A percentile compares a stretch with the other conserved stretches of the same genome.
Conservation (phyloP, 2,888 invertebrate genomes). For the Acrobasis consociella region DNA sequence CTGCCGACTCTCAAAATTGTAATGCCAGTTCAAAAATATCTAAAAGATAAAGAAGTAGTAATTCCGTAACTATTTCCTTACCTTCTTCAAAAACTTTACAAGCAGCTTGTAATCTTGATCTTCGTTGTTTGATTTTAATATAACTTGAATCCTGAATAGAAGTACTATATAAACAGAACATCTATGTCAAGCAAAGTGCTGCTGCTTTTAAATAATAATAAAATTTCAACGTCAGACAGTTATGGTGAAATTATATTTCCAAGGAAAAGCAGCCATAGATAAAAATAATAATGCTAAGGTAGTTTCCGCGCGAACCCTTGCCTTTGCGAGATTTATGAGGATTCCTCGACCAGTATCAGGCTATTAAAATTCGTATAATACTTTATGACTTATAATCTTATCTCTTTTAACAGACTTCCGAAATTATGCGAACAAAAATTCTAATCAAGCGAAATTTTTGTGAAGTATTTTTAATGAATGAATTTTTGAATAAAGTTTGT, state of each 20-base stretch:
- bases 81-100: too few relatives aligned
- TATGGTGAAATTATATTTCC: conserved; percentile 48
- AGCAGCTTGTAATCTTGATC: too few relatives aligned
- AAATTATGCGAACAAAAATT: conserved; percentile 24
- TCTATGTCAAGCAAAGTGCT: conserved; percentile 7
- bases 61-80: too few relatives aligned
- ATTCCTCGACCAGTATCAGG: conserved; percentile 49
- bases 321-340: conserved; percentile 51
- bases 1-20: too few relatives aligned
- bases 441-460: conserved; percentile 27
- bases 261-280: conserved; percentile 48
- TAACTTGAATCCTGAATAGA: background rate
- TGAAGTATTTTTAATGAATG: conserved; percentile 17
- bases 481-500: conserved; percentile 26
- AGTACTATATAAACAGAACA: conserved; percentile 8
- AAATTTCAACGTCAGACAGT: conserved; percentile 41
- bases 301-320: conserved; percentile 53
- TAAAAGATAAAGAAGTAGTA: too few relatives aligned
- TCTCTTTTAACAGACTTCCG: conserved; percentile 25
- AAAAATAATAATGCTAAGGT: conserved; percentile 57
- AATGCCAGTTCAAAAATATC: too few relatives aligned
- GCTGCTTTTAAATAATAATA: conserved; percentile 39
- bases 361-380: conserved; percentile 51
- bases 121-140: background rate
- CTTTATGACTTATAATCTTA: conserved; percentile 45